A percentile compares a stretch with the other conserved stretches of the same genome.
Evolutionary conservation across 2,888 invertebrate genomes (phyloP).

Genomic region (Orthonevra nobilis): DNA sequence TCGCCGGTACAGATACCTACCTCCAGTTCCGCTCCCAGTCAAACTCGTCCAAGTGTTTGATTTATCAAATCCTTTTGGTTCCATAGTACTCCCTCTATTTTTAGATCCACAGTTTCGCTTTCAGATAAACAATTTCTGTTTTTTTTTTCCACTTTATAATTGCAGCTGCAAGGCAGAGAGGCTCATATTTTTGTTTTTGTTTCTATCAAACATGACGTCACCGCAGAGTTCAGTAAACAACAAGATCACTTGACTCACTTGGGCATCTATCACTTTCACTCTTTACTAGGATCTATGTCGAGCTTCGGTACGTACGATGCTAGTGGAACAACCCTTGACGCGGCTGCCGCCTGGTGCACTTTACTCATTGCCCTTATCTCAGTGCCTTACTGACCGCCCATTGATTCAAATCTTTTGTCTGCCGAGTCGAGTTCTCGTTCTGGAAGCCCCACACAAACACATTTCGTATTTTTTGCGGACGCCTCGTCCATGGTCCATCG

Average conservation of each 20-base stretch:
- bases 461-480: conserved; percentile 40
- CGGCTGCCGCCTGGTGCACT: conserved; percentile 46
- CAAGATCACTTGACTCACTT: conserved; percentile 67
- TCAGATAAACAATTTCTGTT: conserved; percentile 66
- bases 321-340: conserved; percentile 53
- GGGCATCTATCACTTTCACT: conserved; percentile 64
- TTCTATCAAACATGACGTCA: conserved; percentile 53
- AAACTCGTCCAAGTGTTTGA: conserved; percentile 41
- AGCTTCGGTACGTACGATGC: background rate
- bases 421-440: conserved; percentile 19
- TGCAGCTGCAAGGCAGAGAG: conserved; percentile 64
- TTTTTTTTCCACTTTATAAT: conserved; percentile 53
- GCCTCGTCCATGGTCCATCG: conserved; percentile 18
- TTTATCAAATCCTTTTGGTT: conserved; percentile 60
- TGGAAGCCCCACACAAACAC: conserved; percentile 15
- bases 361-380: conserved; percentile 69
- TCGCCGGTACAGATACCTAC: no score
- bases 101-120: conserved; percentile 31
- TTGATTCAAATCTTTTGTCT: conserved; percentile 67
- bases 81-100: conserved; percentile 44
- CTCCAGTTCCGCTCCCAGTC: conserved; percentile 1
- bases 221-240: conserved; percentile 47
- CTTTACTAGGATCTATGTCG: conserved; percentile 9
- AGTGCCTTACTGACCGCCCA: conserved; percentile 71
- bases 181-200: background rate